These are phyloP conservation scores for Huso huso DNA, from an alignment of 2,797 vertebrate species.

Conservation along the genomic window DNA sequence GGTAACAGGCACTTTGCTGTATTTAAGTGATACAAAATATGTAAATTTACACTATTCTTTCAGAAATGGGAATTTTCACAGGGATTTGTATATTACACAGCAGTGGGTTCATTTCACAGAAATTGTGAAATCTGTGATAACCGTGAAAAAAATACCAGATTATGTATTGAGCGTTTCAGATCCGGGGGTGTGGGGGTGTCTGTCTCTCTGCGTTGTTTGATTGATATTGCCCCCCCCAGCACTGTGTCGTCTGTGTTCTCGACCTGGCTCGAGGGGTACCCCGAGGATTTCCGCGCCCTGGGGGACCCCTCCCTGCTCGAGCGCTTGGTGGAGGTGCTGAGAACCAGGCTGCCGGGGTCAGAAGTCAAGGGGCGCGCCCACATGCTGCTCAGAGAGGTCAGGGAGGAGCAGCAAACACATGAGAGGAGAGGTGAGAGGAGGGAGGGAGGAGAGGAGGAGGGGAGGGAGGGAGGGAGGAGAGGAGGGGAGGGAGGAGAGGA, in stretches of 20 bases:
- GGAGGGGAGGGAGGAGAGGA: too few relatives aligned
- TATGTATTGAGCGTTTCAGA: too few relatives aligned
- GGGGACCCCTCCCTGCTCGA: constrained; percentile 59
- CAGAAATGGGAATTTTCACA: too few relatives aligned
- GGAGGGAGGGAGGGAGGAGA: too few relatives aligned
- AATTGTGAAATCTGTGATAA: too few relatives aligned
- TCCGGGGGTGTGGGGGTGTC: not conserved
- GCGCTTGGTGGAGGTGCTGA: constrained; percentile 61
- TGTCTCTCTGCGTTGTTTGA: not conserved
- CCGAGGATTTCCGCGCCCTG: constrained; percentile 68
- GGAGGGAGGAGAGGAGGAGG: too few relatives aligned
- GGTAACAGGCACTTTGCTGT: too few relatives aligned
- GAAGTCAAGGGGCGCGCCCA: constrained; percentile 50
- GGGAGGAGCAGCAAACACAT: constrained; percentile 34
- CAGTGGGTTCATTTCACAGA: too few relatives aligned
- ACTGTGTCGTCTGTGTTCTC: constrained; percentile 70
- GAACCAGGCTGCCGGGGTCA: constrained; percentile 46
- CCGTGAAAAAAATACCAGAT: too few relatives aligned
- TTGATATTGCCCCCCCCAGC: constrained; percentile 40
- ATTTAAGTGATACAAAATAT: too few relatives aligned
- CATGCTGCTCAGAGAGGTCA: constrained; percentile 55
- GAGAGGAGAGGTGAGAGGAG: not conserved
- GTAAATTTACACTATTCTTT: too few relatives aligned
- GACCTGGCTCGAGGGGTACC: constrained; percentile 75
- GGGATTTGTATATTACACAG: too few relatives aligned